These are phyloP conservation scores for Chionoecetes opilio DNA, from an alignment of 1,140 invertebrate genomes.

Conservation along the genomic window DNA sequence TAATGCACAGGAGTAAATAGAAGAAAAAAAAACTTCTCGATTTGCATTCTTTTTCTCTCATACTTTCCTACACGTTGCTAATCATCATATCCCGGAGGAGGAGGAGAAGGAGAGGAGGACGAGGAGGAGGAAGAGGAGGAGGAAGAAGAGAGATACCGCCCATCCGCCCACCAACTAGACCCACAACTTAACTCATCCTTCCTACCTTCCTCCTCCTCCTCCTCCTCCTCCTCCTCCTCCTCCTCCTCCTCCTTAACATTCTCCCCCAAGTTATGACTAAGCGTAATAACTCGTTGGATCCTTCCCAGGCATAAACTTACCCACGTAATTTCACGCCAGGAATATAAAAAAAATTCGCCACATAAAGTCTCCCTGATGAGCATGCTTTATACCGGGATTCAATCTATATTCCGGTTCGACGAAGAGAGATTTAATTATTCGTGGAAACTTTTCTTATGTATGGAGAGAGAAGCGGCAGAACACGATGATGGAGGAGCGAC, in stretches of 20 bases:
- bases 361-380: background rate
- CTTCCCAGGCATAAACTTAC: background rate
- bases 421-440: conserved; percentile 7
- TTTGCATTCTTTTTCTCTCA: conserved; percentile 2
- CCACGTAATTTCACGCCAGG: background rate
- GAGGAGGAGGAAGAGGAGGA: conserved; percentile 12
- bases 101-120: background rate
- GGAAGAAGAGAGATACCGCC: background rate
- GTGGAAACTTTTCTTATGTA: background rate
- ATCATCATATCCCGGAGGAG: conserved; percentile 8
- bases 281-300: background rate
- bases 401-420: background rate
- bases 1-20: background rate
- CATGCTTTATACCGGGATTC: background rate
- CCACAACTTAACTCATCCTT: background rate
- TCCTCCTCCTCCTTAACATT: background rate
- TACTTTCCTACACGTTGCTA: background rate
- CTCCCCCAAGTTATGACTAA: background rate
- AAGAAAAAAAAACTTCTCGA: background rate
- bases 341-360: background rate
- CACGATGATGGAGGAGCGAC: background rate
- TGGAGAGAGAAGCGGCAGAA: background rate
- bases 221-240: background rate
- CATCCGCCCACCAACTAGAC: background rate
- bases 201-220: background rate